Conservation (phyloP, 2,888 invertebrate species). For the Troilus luridus region DNA sequence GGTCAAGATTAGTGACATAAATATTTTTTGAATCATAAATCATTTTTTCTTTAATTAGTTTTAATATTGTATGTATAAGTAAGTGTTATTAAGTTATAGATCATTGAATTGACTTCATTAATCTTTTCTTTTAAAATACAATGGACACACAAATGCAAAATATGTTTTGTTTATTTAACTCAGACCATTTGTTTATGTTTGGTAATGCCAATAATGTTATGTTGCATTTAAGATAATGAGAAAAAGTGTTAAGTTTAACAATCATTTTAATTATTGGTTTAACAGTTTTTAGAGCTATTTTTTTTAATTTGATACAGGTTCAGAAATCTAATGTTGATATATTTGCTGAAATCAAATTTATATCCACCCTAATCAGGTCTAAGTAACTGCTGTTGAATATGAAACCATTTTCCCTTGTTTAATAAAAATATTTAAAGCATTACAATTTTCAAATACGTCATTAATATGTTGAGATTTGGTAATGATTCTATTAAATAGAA, state of each 20-base stretch:
- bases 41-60: slow-evolving; percentile 26
- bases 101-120: not conserved
- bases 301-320: not conserved
- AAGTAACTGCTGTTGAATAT: not conserved
- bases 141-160: not conserved
- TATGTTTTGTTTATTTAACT: not conserved
- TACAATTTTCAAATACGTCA: not conserved
- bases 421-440: not conserved
- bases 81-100: not conserved
- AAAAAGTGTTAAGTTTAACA: not conserved
- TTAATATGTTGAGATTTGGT: not conserved
- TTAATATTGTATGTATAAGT: not conserved
- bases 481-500: not conserved
- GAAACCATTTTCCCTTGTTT: not conserved
- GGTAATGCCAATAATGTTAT: not conserved
- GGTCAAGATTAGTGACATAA: not conserved
- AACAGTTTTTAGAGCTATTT: not conserved
- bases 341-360: not conserved
- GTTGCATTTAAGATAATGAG: not conserved
- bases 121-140: not conserved
- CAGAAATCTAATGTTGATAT: not conserved
- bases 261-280: not conserved
- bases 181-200: not conserved
- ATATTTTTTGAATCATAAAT: not conserved
- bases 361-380: not conserved